Conservation (phyloP, 2,113 vertebrate genomes). For the Nestor notabilis region DNA sequence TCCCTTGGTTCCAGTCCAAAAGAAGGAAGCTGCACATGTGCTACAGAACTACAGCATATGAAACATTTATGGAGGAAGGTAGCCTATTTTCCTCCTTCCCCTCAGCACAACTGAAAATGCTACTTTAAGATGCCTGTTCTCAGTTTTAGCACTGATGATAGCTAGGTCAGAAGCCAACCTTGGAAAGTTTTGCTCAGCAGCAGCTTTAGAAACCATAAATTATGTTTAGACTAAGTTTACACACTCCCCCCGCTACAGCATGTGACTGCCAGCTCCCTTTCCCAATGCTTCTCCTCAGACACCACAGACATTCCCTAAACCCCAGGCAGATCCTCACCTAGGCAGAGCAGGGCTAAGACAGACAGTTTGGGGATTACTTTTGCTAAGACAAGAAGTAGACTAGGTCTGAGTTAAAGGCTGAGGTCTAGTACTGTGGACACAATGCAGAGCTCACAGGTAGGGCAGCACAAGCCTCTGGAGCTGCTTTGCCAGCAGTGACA, state of each 20-base stretch:
- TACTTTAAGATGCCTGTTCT: constrained; percentile 21
- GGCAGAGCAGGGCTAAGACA: rapidly evolving
- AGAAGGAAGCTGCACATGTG: rapidly evolving
- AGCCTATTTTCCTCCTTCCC: not conserved
- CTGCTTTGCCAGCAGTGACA: not conserved
- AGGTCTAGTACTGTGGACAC: not conserved
- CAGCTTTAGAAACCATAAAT: constrained; percentile 65
- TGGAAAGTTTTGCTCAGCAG: constrained; percentile 69
- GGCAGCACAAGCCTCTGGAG: not conserved
- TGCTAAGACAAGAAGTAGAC: not conserved
- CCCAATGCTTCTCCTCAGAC: not conserved
- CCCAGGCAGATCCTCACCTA: not conserved
- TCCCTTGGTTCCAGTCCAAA: rapidly evolving
- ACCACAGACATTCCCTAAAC: not conserved
- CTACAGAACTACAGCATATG: not conserved
- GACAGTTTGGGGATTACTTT: not conserved
- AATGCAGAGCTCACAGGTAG: not conserved
- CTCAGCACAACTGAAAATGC: constrained; percentile 17
- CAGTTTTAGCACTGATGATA: constrained; percentile 8
- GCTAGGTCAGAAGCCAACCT: constrained; percentile 36
- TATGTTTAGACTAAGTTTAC: constrained; percentile 39
- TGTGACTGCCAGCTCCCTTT: not conserved
- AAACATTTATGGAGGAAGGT: not conserved
- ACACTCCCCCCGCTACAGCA: not conserved
- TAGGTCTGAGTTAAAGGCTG: not conserved